phyloP scores from a whole-genome alignment of 2,888 invertebrate species.

The Taenaris catops region DNA sequence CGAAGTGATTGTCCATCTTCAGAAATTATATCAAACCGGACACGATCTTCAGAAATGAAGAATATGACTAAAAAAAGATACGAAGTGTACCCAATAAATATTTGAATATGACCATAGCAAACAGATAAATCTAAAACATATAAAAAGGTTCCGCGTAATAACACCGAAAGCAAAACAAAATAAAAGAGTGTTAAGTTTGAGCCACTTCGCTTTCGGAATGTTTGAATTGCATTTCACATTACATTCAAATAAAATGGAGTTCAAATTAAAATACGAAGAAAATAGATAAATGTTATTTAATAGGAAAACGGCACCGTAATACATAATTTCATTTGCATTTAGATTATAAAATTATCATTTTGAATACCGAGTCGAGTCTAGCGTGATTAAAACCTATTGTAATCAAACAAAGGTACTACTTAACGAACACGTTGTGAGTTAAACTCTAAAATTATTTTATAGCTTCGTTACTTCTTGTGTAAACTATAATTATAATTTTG shows the following conservation, averaged over 20 bases:
- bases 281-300: neutral
- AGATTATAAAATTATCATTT: slow-evolving; percentile 32
- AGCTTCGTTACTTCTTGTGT: neutral
- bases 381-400: slow-evolving; percentile 25
- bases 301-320: slow-evolving; percentile 16
- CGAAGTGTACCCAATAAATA: no score
- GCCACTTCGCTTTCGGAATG: no score
- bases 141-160: no score
- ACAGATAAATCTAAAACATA: no score
- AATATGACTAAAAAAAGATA: no score
- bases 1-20: no score
- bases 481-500: no score
- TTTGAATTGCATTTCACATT: slow-evolving; percentile 1
- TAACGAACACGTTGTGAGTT: slow-evolving; percentile 14
- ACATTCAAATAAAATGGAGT: neutral
- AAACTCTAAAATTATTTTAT: slow-evolving; percentile 7
- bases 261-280: slow-evolving; percentile 4
- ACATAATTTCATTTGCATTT: slow-evolving; percentile 29
- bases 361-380: slow-evolving; percentile 24
- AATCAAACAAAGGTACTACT: slow-evolving; percentile 18
- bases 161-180: no score
- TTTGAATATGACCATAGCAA: no score
- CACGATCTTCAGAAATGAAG: no score
- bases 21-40: no score
- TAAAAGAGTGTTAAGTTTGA: neutral